A percentile compares a stretch with the other conserved stretches of the same genome.
Evolutionary conservation across 1,140 invertebrate genomes (phyloP).

Genomic region (Drosophila lacteicornis): DNA sequence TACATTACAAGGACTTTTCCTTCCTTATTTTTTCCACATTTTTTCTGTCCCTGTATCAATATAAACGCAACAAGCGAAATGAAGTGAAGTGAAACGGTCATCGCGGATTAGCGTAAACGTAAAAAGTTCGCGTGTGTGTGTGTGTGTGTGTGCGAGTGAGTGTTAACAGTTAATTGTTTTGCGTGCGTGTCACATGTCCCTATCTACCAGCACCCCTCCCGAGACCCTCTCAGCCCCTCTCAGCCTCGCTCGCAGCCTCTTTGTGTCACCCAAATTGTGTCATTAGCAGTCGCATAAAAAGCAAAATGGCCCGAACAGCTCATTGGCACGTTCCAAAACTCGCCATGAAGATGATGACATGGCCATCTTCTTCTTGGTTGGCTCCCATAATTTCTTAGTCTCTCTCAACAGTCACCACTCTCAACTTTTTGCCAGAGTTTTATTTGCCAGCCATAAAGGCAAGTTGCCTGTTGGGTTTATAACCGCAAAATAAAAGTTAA

Average conservation of each 20-base stretch:
- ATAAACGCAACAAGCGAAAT: conserved; percentile 49
- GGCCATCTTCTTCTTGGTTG: conserved; percentile 15
- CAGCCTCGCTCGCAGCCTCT: not conserved
- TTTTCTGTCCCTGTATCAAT: conserved; percentile 7
- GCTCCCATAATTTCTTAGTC: conserved; percentile 18
- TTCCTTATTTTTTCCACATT: not conserved
- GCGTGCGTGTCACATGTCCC: conserved; percentile 59
- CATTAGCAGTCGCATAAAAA: conserved; percentile 78
- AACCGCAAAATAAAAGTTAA: conserved; percentile 47
- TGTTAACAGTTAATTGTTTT: conserved; percentile 75
- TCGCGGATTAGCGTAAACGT: conserved; percentile 52
- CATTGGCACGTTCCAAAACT: conserved; percentile 72
- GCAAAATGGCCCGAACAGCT: conserved; percentile 71
- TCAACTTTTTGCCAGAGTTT: conserved; percentile 32
- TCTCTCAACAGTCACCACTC: not conserved
- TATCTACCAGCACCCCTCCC: conserved; percentile 1
- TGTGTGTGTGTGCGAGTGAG: conserved; percentile 17
- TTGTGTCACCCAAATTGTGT: conserved; percentile 76
- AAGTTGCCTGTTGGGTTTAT: conserved; percentile 24
- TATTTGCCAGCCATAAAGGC: conserved; percentile 37
- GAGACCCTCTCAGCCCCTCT: no score
- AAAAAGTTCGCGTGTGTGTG: conserved; percentile 35
- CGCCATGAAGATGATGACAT: conserved; percentile 54
- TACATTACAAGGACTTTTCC: not conserved
- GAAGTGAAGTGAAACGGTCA: conserved; percentile 51